A percentile compares a stretch with the other conserved stretches of the same genome.
These are phyloP conservation scores for Paratilapia polleni DNA, from an alignment of 2,113 vertebrate genomes.

Conservation along the genomic window DNA sequence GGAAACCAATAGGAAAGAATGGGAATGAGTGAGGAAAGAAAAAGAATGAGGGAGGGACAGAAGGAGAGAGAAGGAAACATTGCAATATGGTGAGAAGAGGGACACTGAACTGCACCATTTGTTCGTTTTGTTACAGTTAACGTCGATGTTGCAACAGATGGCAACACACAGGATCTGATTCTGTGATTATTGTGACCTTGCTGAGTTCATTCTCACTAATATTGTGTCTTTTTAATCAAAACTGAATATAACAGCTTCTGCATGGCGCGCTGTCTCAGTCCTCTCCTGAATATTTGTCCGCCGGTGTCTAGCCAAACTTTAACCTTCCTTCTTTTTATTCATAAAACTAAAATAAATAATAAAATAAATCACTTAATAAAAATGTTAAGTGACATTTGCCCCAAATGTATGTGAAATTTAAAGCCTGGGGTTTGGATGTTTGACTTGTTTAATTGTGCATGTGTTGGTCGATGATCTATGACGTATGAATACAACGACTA, in stretches of 20 bases:
- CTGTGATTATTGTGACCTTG: neutral
- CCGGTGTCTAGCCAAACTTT: neutral
- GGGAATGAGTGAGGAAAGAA: neutral
- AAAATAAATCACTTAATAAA: too few relatives aligned
- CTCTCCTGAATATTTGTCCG: neutral
- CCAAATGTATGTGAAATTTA: neutral
- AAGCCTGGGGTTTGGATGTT: neutral
- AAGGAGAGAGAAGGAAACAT: neutral
- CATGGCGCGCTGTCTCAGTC: neutral
- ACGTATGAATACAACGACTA: neutral
- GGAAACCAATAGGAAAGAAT: neutral
- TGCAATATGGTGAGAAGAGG: neutral
- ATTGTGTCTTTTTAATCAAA: neutral
- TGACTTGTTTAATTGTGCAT: neutral
- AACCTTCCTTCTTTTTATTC: neutral
- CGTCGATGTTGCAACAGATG: slow-evolving; percentile 8
- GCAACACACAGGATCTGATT: neutral
- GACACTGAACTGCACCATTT: neutral
- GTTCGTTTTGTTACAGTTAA: neutral
- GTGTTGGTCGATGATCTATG: neutral
- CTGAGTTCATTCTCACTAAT: neutral
- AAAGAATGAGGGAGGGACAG: neutral
- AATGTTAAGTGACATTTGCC: neutral
- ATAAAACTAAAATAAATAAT: neutral
- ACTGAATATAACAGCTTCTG: neutral